Base-by-base conservation (phyloP, 2,888 invertebrate genomes). In the Aphodius granarius region DNA sequence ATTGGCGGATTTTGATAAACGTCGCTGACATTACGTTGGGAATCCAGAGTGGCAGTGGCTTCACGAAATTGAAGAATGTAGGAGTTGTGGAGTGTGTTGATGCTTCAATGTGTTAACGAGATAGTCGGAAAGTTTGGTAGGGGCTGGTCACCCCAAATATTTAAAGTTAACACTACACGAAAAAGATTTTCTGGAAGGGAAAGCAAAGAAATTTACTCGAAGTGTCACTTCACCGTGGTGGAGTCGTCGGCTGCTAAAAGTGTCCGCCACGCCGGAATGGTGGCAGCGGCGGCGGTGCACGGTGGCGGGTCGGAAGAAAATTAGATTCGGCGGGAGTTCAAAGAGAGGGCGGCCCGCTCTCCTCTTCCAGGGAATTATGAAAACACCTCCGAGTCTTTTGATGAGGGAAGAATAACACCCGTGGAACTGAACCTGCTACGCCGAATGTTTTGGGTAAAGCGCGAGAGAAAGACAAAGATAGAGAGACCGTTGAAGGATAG, bases 361-460 rank as follows among this genome's bases (percentile, higher is more conserved):
- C 84, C 83, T 82, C 82, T 84, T 68, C 68, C 21, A 83, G 83
- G 85, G 86, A 86, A 86, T 87, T 87, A 86, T 85, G 86, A 86
- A 87, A 87, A 87, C 86, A 87, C 86, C 86, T 86, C 86, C 20
- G 83, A 85, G 85, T 85, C 85, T 86, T 87, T 86, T 81, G 81
- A 81, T 77, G 78, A 79, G 68, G 21, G 68, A 68, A 68, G 68
- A 68, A 68, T 68, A 68, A 68, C 68, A 22, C 21, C 20, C 62
- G 85, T 84, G 83, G 82, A 77, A 76, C 21, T 19, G 21, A 19
- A 19, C 5, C 13, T 21, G 20, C 20, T n/a, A 21, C 68, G 19
- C 68, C 18, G 17, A 66, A 21, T 20, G 68, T n/a, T 43, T 6
- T 0, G 6, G 43, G 13, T 43, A 43, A 43, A 43, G 43, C 13